A percentile compares a stretch with the other conserved stretches of the same genome.
These are phyloP conservation scores for Cheilosia variabilis DNA, from an alignment of 2,888 invertebrate species.

Conservation along the genomic window DNA sequence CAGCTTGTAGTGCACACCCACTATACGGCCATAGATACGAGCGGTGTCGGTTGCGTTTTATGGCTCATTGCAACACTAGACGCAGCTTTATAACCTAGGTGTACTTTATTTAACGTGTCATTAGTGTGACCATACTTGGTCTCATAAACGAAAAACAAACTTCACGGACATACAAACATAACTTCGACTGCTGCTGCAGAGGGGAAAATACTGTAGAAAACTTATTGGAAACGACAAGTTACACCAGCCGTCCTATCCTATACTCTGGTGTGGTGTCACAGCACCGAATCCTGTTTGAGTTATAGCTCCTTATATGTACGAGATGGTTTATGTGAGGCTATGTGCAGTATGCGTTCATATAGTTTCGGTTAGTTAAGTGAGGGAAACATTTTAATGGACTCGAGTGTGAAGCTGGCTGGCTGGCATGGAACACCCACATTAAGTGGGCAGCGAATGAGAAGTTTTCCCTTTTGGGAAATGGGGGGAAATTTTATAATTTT, in stretches of 20 bases:
- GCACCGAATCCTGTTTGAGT: conserved; percentile 68
- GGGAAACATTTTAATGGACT: conserved; percentile 69
- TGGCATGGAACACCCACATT: conserved; percentile 48
- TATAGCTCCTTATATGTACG: conserved; percentile 62
- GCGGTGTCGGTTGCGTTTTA: conserved; percentile 65
- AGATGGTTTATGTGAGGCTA: neutral
- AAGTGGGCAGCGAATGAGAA: neutral
- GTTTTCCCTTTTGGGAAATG: neutral
- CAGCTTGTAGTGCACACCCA: conserved; percentile 45
- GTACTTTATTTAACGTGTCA: conserved; percentile 67
- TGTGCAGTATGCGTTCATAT: conserved; percentile 25
- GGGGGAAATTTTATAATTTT: conserved; percentile 12
- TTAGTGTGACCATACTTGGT: conserved; percentile 68
- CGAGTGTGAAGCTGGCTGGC: conserved; percentile 32
- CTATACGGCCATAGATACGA: conserved; percentile 15
- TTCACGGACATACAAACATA: neutral
- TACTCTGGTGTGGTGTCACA: conserved; percentile 34
- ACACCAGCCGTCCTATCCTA: conserved; percentile 43
- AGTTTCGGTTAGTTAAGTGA: conserved; percentile 46
- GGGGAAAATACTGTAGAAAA: conserved; percentile 36
- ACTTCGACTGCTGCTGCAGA: neutral
- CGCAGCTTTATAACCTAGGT: conserved; percentile 58
- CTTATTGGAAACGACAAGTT: conserved; percentile 63
- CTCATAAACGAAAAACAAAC: conserved; percentile 38
- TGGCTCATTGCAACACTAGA: conserved; percentile 67